Evolutionary conservation across 1,140 invertebrate genomes (phyloP), one percentile per base, ranked within the genome.

Genomic region (Pararge aegeria): DNA sequence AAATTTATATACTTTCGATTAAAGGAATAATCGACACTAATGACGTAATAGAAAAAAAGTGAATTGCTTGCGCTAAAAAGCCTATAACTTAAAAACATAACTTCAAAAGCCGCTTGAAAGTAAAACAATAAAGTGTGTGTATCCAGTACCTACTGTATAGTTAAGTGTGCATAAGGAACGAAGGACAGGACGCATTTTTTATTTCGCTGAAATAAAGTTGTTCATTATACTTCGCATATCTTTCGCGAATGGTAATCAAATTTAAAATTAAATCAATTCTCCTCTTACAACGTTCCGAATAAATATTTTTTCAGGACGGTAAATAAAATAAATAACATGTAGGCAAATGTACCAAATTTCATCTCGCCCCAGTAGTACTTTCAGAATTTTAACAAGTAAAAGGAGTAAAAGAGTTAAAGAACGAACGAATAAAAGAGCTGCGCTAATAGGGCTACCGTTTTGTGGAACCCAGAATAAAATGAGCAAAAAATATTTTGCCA

Each of bases 351-450:
- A 44, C 40, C 12, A 52, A 46, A 59, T 42, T 58, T 46, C 29
- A 53, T 16, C 19, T 48, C 15, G 37, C 24, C 16, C 49, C 56
- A 42, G 40, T 52, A 37, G 49, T 59, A 46, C 19, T 60, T 60
- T 59, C 15, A 52, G 51, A 60, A 48, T 53, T 60, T 60, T 60
- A 48, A 60, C 57, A 53, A 60, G 50, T 60, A 46, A 60, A 60
- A 16, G 50, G 40, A 53, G 27, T 48, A 53, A 53, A 59, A 53
- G 51, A 16, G 29, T 24, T 54, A 44, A 60, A 49, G 46, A 55
- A 55, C 54, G 42, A 48, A 30, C 42, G 50, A 53, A 54, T 54
- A 54, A 54, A 60, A 48, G 57, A 60, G 50, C 30, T 48, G 37
- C 40, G 57, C 57, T 60, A 60, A 60, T 60, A 60, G 57, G 57